Conservation (phyloP, 1,140 invertebrate species). For the Coptotermes formosanus region DNA sequence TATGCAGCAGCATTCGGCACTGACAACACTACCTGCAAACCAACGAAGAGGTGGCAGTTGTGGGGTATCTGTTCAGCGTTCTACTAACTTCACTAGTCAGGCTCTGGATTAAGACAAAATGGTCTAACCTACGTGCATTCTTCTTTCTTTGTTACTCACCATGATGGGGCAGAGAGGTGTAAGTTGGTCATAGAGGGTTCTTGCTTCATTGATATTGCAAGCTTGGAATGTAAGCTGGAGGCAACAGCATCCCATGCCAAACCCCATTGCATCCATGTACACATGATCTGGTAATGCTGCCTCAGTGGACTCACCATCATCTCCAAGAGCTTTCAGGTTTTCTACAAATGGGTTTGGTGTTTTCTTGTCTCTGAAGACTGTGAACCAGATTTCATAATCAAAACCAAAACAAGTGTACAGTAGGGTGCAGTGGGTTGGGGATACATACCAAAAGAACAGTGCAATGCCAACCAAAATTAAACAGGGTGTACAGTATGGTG, state of each 20-base stretch:
- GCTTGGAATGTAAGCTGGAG: slow-evolving; percentile 92
- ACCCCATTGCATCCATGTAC: slow-evolving; percentile 98
- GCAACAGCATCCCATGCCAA: slow-evolving; percentile 99
- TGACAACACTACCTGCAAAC: no score
- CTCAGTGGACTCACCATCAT: slow-evolving; percentile 67
- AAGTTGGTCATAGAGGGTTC: slow-evolving; percentile 95
- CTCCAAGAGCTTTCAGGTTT: slow-evolving; percentile 60
- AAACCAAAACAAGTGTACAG: slow-evolving; percentile 33
- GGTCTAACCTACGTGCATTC: no score
- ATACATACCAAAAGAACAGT: neutral
- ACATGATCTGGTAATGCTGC: slow-evolving; percentile 81
- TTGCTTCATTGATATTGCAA: slow-evolving; percentile 94
- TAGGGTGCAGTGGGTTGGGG: neutral
- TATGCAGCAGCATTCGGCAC: no score
- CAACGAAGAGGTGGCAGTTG: no score
- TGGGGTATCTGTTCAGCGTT: no score
- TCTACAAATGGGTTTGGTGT: slow-evolving; percentile 72
- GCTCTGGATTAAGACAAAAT: no score
- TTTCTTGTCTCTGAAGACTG: slow-evolving; percentile 89
- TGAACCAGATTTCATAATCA: slow-evolving; percentile 40
- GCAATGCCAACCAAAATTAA: no score
- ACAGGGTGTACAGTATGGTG: no score
- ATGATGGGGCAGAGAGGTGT: slow-evolving; percentile 96
- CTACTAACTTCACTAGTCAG: no score
- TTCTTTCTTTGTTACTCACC: slow-evolving; percentile 55